Evolutionary conservation across 2,888 invertebrate species (phyloP).

Genomic region (Periphyllus acericola): DNA sequence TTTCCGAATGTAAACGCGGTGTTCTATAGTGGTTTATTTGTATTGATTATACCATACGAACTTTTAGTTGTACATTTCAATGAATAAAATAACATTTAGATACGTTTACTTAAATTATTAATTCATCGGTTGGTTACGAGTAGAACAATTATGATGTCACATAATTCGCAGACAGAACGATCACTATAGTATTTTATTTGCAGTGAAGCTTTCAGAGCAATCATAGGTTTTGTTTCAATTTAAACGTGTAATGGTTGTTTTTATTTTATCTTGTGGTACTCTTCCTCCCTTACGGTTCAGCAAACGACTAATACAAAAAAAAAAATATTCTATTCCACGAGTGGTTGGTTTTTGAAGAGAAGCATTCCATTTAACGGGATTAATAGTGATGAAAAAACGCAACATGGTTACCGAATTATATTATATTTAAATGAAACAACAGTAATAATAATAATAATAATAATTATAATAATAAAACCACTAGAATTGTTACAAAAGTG

Average conservation of each 20-base stretch:
- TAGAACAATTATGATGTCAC: background rate
- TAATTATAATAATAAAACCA: background rate
- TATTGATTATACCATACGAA: no score
- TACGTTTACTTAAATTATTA: no score
- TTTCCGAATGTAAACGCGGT: no score
- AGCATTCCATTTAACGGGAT: conserved; percentile 40
- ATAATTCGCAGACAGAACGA: background rate
- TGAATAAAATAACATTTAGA: no score
- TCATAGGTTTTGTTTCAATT: conserved; percentile 7
- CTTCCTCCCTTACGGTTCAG: background rate
- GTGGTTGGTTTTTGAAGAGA: conserved; percentile 33
- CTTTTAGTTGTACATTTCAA: no score
- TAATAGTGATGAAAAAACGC: conserved; percentile 45
- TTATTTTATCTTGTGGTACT: conserved; percentile 22
- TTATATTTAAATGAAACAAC: conserved; percentile 38
- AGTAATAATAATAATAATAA: conserved; percentile 2
- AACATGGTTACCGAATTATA: conserved; percentile 36
- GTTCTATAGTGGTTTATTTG: no score
- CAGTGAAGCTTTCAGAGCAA: background rate
- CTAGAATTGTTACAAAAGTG: conserved; percentile 19
- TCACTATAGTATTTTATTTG: background rate
- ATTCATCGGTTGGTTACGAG: no score
- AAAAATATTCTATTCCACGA: conserved; percentile 30
- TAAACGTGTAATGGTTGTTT: background rate
- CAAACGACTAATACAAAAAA: conserved; percentile 32